Conservation (phyloP, 2,888 invertebrate species). For the Acanthopleura granulata region DNA sequence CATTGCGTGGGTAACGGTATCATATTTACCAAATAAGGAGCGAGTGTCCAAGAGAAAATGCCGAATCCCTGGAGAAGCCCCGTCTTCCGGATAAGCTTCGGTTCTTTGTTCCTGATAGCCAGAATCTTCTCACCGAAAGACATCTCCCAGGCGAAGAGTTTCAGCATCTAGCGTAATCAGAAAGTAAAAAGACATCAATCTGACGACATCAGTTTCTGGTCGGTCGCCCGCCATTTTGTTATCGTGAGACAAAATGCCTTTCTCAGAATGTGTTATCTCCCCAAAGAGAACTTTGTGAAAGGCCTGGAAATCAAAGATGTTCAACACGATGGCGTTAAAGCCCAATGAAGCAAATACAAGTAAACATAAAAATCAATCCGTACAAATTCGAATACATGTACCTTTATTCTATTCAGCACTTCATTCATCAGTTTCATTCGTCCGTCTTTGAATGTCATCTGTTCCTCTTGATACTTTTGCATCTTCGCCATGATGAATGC, state of each 20-base stretch:
- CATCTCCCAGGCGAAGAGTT: conserved; percentile 95
- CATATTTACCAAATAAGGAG: conserved; percentile 92
- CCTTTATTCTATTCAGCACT: conserved; percentile 68
- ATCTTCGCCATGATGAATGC: conserved; percentile 78
- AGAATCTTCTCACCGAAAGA: conserved; percentile 90
- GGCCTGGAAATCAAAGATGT: too few species aligned
- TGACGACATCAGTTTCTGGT: too few species aligned
- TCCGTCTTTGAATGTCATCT: conserved; percentile 61
- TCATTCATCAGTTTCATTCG: conserved; percentile 66
- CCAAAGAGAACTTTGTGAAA: too few species aligned
- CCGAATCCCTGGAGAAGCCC: conserved; percentile 79
- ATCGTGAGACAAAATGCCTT: too few species aligned
- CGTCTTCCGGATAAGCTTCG: conserved; percentile 85
- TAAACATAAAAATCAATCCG: too few species aligned
- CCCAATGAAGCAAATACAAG: too few species aligned
- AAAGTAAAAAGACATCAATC: too few species aligned
- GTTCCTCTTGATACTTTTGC: conserved; percentile 40
- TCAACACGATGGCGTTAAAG: too few species aligned
- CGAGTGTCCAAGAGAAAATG: conserved; percentile 93
- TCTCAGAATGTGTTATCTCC: too few species aligned
- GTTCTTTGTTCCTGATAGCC: conserved; percentile 88
- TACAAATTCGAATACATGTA: conserved; percentile 23
- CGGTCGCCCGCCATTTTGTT: too few species aligned
- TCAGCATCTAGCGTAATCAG: conserved; percentile 72
- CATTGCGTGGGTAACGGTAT: too few species aligned